These are phyloP conservation scores for Meteorus colon DNA, from an alignment of 2,888 invertebrate genomes.

Conservation along the genomic window DNA sequence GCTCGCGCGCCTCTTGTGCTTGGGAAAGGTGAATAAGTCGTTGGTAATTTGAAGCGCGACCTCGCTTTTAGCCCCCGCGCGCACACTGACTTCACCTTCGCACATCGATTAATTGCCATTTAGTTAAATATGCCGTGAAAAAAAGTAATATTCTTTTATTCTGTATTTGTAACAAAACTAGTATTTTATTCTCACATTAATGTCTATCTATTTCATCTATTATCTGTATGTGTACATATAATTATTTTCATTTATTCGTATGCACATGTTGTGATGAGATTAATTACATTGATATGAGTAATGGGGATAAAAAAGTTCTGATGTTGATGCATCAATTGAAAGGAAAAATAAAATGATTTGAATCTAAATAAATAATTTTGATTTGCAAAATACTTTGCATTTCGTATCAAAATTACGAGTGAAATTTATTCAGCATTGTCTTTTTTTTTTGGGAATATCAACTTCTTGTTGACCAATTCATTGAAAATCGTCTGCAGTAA, in stretches of 20 bases:
- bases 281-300: not conserved
- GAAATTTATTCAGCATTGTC: no score
- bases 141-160: not conserved
- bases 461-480: no score
- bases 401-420: no score
- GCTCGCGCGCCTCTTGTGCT: conserved; percentile 10
- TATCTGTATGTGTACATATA: not conserved
- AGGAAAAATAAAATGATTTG: not conserved
- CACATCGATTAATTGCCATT: conserved; percentile 32
- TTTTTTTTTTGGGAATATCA: no score
- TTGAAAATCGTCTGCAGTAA: no score
- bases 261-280: no score
- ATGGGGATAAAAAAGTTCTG: not conserved
- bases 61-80: conserved; percentile 24
- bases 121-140: conserved; percentile 21
- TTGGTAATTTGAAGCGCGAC: conserved; percentile 38
- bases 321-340: not conserved
- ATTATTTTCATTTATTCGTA: not conserved
- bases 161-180: not conserved
- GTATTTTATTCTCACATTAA: not conserved
- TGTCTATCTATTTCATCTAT: not conserved
- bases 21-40: conserved; percentile 29
- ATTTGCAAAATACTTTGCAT: no score
- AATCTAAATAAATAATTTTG: not conserved
- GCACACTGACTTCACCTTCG: conserved; percentile 22